Percentiles rank a stretch among this genome's conserved stretches.
These are phyloP conservation scores for Atlantisia rogersi DNA, from an alignment of 2,113 vertebrate genomes.

Conservation along the genomic window DNA sequence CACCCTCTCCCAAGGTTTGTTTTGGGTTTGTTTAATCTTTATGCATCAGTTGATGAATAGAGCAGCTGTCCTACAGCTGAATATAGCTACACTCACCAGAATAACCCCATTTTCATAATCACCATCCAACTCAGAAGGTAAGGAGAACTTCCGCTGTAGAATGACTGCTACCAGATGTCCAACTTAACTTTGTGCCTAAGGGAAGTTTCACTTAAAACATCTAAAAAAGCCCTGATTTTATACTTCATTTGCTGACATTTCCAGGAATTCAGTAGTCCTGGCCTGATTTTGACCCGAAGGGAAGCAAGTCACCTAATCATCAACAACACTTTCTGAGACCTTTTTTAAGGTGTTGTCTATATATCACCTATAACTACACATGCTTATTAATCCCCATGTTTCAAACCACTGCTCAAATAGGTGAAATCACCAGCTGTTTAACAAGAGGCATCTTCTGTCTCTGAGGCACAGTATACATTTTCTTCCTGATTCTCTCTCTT, in stretches of 20 bases:
- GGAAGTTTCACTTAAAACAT: neutral
- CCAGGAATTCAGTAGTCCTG: neutral
- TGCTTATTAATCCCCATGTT: neutral
- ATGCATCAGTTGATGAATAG: neutral
- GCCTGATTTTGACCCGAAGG: neutral
- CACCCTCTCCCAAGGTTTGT: neutral
- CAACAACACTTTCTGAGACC: neutral
- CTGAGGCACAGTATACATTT: neutral
- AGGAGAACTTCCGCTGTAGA: neutral
- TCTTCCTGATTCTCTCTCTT: neutral
- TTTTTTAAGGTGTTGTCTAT: neutral
- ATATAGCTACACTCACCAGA: neutral
- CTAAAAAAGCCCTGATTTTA: neutral
- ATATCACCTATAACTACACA: neutral
- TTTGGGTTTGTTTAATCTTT: neutral
- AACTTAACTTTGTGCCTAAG: neutral
- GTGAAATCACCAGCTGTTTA: neutral
- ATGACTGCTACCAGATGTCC: neutral
- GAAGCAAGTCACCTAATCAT: neutral
- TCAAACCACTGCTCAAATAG: neutral
- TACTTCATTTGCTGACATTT: neutral
- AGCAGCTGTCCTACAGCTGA: neutral
- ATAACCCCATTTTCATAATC: neutral
- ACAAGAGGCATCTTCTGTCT: neutral
- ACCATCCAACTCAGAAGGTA: neutral